Percentiles rank a stretch among this genome's conserved stretches.
These are phyloP conservation scores for Epinephelus moara DNA, from an alignment of 2,113 vertebrate species.

Conservation along the genomic window DNA sequence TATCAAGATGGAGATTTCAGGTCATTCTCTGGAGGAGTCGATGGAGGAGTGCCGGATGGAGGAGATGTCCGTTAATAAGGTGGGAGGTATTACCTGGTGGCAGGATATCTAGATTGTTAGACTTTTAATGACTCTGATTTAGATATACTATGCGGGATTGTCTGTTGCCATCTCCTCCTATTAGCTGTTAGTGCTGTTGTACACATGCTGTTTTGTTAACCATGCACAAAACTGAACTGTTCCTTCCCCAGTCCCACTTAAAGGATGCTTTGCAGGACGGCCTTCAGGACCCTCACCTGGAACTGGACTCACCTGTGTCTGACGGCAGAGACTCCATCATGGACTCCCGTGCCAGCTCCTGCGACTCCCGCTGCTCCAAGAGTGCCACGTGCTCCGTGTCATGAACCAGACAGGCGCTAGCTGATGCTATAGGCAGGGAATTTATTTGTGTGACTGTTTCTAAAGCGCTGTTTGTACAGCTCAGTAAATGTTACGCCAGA, in stretches of 20 bases:
- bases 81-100: slow-evolving; percentile 35
- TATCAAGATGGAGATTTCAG: slow-evolving; percentile 80
- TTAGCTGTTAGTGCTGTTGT: background rate
- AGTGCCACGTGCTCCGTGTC: slow-evolving; percentile 80
- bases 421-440: slow-evolving; percentile 1
- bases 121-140: background rate
- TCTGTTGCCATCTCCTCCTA: background rate
- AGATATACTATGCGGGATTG: no score
- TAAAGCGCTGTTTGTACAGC: slow-evolving; percentile 15
- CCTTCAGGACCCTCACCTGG: slow-evolving; percentile 74
- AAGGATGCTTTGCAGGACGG: slow-evolving; percentile 76
- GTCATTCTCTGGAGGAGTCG: slow-evolving; percentile 77
- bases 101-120: background rate
- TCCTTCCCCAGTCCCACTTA: slow-evolving; percentile 72
- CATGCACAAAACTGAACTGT: background rate
- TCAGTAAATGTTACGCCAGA: slow-evolving; percentile 13
- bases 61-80: slow-evolving; percentile 80
- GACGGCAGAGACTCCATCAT: slow-evolving; percentile 74
- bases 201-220: background rate
- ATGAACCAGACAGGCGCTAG: slow-evolving; percentile 25
- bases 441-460: background rate
- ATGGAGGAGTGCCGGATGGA: slow-evolving; percentile 73
- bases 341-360: slow-evolving; percentile 72
- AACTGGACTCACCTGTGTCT: slow-evolving; percentile 69
- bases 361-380: slow-evolving; percentile 78